Conservation (phyloP, 2,113 vertebrate genomes). For the Prinia subflava region DNA sequence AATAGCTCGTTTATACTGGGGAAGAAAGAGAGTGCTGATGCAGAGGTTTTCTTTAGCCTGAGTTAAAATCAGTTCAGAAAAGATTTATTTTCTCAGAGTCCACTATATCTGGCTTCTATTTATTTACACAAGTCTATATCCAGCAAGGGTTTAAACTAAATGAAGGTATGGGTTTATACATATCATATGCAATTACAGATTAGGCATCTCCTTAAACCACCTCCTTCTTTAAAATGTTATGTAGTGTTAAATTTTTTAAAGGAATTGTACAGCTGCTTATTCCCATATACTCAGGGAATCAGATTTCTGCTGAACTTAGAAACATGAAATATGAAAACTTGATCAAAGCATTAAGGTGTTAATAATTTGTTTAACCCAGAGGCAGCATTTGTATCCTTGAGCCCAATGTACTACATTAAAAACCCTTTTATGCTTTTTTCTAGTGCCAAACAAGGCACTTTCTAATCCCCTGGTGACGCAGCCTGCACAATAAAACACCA, state of each 20-base stretch:
- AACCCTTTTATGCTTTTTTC: background rate
- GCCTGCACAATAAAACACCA: background rate
- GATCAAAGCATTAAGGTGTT: background rate
- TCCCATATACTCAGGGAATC: background rate
- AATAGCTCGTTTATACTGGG: background rate
- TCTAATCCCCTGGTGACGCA: background rate
- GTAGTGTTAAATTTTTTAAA: background rate
- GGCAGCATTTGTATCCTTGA: background rate
- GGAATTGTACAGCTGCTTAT: background rate
- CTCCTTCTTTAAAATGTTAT: background rate
- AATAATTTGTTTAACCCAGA: background rate
- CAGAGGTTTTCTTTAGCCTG: background rate
- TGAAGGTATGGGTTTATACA: background rate
- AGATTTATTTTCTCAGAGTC: slow-evolving; percentile 4
- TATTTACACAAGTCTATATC: slow-evolving; percentile 17
- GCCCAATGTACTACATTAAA: background rate
- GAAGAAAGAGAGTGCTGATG: background rate
- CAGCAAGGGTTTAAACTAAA: background rate
- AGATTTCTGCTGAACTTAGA: background rate
- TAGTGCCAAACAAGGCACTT: background rate
- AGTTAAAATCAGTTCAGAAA: background rate
- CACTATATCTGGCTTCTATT: slow-evolving; percentile 5
- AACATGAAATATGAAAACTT: background rate
- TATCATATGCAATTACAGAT: background rate
- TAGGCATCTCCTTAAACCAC: background rate